Percentiles rank a stretch among this genome's conserved stretches.
Evolutionary conservation across 92 coral and sea anemone species (phyloP).

Genomic region (Desmophyllum pertusum): DNA sequence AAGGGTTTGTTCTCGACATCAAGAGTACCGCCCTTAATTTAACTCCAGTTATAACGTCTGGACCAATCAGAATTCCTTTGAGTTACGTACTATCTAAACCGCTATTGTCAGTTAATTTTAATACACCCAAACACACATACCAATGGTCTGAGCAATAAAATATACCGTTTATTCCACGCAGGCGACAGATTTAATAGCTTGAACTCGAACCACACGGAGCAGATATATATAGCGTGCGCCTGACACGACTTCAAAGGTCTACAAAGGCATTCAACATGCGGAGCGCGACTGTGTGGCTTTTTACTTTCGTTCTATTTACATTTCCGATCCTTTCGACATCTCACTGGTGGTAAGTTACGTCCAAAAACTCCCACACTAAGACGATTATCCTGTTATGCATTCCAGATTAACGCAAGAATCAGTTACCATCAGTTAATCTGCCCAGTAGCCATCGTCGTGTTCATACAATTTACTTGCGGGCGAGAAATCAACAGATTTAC

Average conservation of each 20-base stretch:
- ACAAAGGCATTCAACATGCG: constrained; percentile 1
- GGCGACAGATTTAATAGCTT: constrained; percentile 31
- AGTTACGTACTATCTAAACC: neutral
- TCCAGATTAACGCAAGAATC: constrained; percentile 2
- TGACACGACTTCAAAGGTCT: too few relatives aligned
- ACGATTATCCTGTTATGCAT: constrained; percentile 10
- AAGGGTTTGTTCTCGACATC: constrained; percentile 12
- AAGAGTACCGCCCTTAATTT: constrained; percentile 38
- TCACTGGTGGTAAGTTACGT: constrained; percentile 76
- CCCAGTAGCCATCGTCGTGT: too few relatives aligned
- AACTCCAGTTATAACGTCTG: constrained; percentile 12
- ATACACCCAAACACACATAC: constrained; percentile 30
- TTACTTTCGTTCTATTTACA: constrained; percentile 6
- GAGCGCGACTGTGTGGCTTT: constrained; percentile 12
- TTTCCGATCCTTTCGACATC: constrained; percentile 50
- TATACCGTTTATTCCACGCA: constrained; percentile 1
- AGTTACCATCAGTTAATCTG: too few relatives aligned
- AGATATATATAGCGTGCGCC: neutral
- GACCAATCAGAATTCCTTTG: constrained; percentile 20
- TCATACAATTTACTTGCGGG: neutral
- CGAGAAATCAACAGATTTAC: constrained; percentile 7
- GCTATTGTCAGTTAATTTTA: constrained; percentile 40
- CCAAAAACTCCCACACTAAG: constrained; percentile 12
- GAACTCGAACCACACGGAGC: constrained; percentile 11
- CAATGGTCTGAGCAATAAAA: constrained; percentile 20